Percentiles rank a stretch among this genome's conserved stretches.
Conservation (phyloP, 2,113 vertebrate genomes). For the Lepisosteus oculatus region DNA sequence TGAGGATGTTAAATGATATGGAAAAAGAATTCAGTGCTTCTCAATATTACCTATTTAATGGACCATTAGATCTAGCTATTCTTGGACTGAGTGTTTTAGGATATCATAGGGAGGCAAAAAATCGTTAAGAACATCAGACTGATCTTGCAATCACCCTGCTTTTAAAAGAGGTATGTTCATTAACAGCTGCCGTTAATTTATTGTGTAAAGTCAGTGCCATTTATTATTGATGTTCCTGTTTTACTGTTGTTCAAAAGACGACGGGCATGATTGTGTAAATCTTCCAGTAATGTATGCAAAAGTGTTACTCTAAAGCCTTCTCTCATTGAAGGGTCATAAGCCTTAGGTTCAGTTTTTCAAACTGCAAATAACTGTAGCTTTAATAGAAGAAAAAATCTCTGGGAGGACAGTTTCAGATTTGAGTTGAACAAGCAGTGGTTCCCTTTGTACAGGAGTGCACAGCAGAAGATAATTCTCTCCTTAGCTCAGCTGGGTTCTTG, state of each 20-base stretch:
- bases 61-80: constrained; percentile 54
- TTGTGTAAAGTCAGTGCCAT: background rate
- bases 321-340: too few species aligned
- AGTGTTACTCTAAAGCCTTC: too few species aligned
- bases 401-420: too few species aligned
- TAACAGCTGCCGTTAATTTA: background rate
- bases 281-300: background rate
- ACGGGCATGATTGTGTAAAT: background rate
- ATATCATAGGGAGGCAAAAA: constrained; percentile 34
- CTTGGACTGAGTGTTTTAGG: constrained; percentile 48
- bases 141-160: background rate
- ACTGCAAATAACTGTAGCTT: too few species aligned
- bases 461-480: too few species aligned
- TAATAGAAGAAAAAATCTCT: too few species aligned
- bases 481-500: background rate
- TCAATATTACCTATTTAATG: constrained; percentile 65
- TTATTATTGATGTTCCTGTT: constrained; percentile 3
- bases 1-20: constrained; percentile 59
- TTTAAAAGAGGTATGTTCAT: background rate
- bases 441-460: too few species aligned
- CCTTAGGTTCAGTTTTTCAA: too few species aligned
- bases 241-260: background rate
- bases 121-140: constrained; percentile 6
- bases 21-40: constrained; percentile 51
- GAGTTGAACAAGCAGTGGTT: too few species aligned